These are phyloP conservation scores for Antheraea mylitta DNA, from an alignment of 1,140 invertebrate species.

Conservation along the genomic window DNA sequence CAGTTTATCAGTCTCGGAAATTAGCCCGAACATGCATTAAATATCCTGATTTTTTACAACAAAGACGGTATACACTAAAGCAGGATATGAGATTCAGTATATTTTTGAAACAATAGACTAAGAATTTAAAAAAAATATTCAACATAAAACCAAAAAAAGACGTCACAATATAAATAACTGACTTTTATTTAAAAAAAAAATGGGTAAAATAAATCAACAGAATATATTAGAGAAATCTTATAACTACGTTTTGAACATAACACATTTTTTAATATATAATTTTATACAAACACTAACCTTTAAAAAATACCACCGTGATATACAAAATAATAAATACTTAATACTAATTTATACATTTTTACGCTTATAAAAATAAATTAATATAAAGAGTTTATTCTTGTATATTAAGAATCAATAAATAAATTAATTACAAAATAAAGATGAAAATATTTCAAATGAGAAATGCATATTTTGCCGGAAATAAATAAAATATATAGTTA, in stretches of 20 bases:
- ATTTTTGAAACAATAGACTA: too few species aligned
- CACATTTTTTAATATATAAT: neutral
- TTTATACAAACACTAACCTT: neutral
- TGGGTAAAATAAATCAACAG: neutral
- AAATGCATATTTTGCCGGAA: conserved; percentile 43
- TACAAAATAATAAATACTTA: conserved; percentile 1
- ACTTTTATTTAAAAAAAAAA: neutral
- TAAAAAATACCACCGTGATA: neutral
- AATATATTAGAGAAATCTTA: neutral
- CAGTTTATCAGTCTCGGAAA: too few species aligned
- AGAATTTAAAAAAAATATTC: neutral
- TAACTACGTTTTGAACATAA: neutral
- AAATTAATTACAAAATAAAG: neutral
- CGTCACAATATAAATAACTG: neutral
- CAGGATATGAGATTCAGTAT: too few species aligned
- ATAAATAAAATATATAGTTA: conserved; percentile 29
- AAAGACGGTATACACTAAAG: too few species aligned
- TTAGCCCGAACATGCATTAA: too few species aligned
- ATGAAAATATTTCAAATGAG: conserved; percentile 71
- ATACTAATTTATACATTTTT: neutral
- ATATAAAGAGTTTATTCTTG: neutral
- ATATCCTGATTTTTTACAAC: too few species aligned
- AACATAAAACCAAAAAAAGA: too few species aligned
- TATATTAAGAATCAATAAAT: conserved; percentile 1
- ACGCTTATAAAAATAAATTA: neutral